A percentile compares a stretch with the other conserved stretches of the same genome.
phyloP scores from a whole-genome alignment of 2,113 vertebrate species.

The Gobius niger region DNA sequence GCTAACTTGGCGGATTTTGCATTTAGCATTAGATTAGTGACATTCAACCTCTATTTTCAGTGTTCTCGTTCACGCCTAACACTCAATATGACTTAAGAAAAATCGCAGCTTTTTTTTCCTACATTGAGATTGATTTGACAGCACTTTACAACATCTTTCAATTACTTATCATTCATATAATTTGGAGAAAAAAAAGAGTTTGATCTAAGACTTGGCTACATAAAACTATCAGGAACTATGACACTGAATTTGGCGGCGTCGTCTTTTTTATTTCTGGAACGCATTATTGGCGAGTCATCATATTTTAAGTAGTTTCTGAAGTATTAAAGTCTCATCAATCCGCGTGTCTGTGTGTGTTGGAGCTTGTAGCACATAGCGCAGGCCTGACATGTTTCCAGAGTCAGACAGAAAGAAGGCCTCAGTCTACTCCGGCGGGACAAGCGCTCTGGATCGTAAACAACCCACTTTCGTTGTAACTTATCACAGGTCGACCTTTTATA shows the following conservation, averaged over 20 bases:
- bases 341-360: neutral
- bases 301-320: neutral
- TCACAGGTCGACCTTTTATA: neutral
- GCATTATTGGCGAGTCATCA: neutral
- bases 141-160: too few species aligned
- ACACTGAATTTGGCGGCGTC: neutral
- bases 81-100: too few species aligned
- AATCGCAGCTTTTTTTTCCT: too few species aligned
- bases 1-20: too few species aligned
- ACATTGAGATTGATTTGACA: too few species aligned
- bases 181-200: too few species aligned
- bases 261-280: neutral
- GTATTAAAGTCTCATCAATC: neutral
- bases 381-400: neutral
- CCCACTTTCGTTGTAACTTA: neutral
- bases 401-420: conserved; percentile 3
- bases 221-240: neutral
- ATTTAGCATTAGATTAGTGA: too few species aligned
- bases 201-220: too few species aligned
- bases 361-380: neutral
- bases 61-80: too few species aligned
- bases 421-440: conserved; percentile 3
- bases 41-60: too few species aligned
- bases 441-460: conserved; percentile 2
- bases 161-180: too few species aligned